Evolutionary conservation across 2,888 invertebrate genomes (phyloP), one percentile per base, ranked within the genome.

Genomic region (Tyria jacobaeae): DNA sequence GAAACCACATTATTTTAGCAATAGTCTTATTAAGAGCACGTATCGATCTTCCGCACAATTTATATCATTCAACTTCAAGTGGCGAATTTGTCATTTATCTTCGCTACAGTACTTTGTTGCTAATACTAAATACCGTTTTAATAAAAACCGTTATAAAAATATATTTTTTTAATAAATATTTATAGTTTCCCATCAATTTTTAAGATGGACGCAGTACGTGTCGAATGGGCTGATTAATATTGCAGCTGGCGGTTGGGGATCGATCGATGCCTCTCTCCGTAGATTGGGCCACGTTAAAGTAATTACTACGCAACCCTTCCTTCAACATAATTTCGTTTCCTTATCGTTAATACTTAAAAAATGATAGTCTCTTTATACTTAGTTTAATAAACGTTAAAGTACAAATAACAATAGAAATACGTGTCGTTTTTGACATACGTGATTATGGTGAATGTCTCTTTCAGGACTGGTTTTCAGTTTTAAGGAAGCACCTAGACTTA

Each of bases 241-340:
- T 79, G 77, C 81, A 82, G 71, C 70, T 65, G 66, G 67, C 66
- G 63, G 73, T 60, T 73, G 72, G 14, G 27, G 44, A 44, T 68
- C 78, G 69, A 77, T 78, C 76, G 74, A 72, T 76, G 52, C 65
- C 39, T 56, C 57, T 58, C 67, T 67, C 75, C 64, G 54, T 68
- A 68, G 75, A 79, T 73, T 76, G 70, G 66, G 57, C 57, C 57
- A 64, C 66, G 74, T 69, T 79, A 81, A 82, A 75, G 71, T 73
- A 76, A 82, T 81, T 79, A n/a, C n/a, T n/a, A 78, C 70, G 48
- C 71, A 75, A 72, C 80, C 78, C 76, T 77, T 73, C 73, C 69
- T 66, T 60, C 37, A 47, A 39, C 49, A 39, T 60, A 37, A 60
- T 60, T 54, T 49, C 60, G 49, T 49, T 54, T 49, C 60, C 54